Conservation (phyloP, 2,113 vertebrate species). For the Chaetorhynchus papuensis region DNA sequence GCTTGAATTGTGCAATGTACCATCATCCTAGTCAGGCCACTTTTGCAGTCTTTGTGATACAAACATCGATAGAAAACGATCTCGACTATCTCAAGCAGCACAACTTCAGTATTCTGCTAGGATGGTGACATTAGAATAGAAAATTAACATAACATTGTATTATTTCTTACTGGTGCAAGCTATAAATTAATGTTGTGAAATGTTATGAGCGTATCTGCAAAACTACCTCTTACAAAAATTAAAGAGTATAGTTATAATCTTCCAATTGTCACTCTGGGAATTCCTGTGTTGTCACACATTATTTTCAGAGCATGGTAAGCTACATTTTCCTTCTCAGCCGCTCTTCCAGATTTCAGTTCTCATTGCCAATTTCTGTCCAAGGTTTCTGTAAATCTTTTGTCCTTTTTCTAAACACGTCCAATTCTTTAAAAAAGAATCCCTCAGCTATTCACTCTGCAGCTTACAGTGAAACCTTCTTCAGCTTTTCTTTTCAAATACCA, state of each 20-base stretch:
- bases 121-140: conserved; percentile 14
- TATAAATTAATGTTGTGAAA: conserved; percentile 71
- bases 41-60: conserved; percentile 24
- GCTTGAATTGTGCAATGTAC: not conserved
- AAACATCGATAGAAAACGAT: conserved; percentile 15
- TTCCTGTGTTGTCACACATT: conserved; percentile 64
- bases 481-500: conserved; percentile 18
- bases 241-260: conserved; percentile 56
- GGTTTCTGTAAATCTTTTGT: conserved; percentile 61
- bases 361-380: conserved; percentile 40
- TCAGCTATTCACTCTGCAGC: conserved; percentile 33
- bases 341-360: conserved; percentile 37
- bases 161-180: conserved; percentile 44
- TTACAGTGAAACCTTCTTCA: conserved; percentile 23
- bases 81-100: not conserved
- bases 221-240: conserved; percentile 65
- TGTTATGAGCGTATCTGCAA: conserved; percentile 59
- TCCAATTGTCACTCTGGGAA: conserved; percentile 59
- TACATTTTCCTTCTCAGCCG: conserved; percentile 24
- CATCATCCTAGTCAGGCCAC: not conserved
- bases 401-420: conserved; percentile 53
- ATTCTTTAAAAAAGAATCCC: not conserved
- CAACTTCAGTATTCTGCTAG: conserved; percentile 27
- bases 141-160: conserved; percentile 59
- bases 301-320: not conserved